These are phyloP conservation scores for Cryptotis parvus DNA, from an alignment of 2,113 vertebrate species.

Conservation along the genomic window DNA sequence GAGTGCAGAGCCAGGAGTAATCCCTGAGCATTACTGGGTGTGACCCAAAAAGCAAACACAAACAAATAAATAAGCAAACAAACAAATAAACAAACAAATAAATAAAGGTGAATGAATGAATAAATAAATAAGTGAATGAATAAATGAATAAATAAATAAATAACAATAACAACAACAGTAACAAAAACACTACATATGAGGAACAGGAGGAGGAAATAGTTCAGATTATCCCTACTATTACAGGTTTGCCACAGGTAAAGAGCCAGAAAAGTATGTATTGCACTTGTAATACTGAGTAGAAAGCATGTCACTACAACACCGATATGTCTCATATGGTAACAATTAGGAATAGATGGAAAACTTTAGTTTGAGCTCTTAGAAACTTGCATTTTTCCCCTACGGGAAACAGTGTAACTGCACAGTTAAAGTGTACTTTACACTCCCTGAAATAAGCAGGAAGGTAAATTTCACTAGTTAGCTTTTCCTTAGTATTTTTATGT, in stretches of 20 bases:
- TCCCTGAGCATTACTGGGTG: no score
- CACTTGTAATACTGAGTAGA: background rate
- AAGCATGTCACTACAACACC: background rate
- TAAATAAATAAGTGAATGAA: no score
- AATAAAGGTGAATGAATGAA: no score
- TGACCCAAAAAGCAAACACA: no score
- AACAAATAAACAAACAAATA: no score
- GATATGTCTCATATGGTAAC: rapidly evolving
- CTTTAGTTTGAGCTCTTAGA: background rate
- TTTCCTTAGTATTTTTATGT: conserved; percentile 74
- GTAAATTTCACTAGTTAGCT: conserved; percentile 75
- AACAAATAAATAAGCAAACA: no score
- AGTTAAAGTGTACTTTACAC: conserved; percentile 56
- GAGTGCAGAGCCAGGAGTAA: no score
- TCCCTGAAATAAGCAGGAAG: conserved; percentile 68
- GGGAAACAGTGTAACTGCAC: conserved; percentile 24
- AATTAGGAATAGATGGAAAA: background rate
- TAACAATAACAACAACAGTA: no score
- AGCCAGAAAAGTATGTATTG: background rate
- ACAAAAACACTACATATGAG: background rate
- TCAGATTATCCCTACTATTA: background rate
- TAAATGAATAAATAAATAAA: no score
- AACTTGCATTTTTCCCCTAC: conserved; percentile 22
- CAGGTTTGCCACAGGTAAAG: background rate
- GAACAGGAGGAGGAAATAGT: background rate